Evolutionary conservation across 1,140 invertebrate genomes (phyloP), one percentile per base, ranked within the genome.

Genomic region (Triops longicaudatus): DNA sequence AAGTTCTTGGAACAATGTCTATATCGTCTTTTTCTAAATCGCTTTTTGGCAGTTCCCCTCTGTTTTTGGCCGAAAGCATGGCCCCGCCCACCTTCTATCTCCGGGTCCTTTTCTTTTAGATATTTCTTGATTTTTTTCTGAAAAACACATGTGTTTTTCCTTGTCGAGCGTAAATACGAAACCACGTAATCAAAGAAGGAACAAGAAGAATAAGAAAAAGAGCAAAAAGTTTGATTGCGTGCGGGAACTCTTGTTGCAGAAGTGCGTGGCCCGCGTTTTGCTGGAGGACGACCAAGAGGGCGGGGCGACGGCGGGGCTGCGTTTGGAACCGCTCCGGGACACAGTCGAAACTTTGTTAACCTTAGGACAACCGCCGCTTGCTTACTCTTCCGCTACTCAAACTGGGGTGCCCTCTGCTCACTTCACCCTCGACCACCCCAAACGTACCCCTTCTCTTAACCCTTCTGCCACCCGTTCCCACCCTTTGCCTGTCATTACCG

Each of bases 231-330:
- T 74, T 77, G 28, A 63, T 37, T 27, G 43, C 76, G 31, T 26
- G 73, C 28, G 73, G 28, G 22, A n/a, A 73, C 41, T 31, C 28
- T 75, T 50, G 44, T 42, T 77, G n/a, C 63, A 72, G 76, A 17
- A 26, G 74, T 31, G 74, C 42, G 26, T 26, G 26, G 74, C 27
- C 63, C 26, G 63, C 42, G 22, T 43, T 1, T 1, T 26, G 74
- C 26, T 43, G 74, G 63, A 75, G 26, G 74, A 63, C 22, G 74
- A 44, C 42, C 74, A 75, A 44, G 74, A 75, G 26, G 74, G 74
- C 14, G 50, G 50, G 50, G 50, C 50, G 50, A 63, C 50, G 22
- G 50, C 50, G 50, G 50, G 50, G 14, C 14, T 63, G 50, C 50
- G 50, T 63, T 63, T 63, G 50, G 50, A 63, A 63, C 50, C 50